Evolutionary conservation across 2,113 vertebrate genomes (phyloP), one percentile per base, ranked within the genome.

Genomic region (Brachyhypopomus gauderio): DNA sequence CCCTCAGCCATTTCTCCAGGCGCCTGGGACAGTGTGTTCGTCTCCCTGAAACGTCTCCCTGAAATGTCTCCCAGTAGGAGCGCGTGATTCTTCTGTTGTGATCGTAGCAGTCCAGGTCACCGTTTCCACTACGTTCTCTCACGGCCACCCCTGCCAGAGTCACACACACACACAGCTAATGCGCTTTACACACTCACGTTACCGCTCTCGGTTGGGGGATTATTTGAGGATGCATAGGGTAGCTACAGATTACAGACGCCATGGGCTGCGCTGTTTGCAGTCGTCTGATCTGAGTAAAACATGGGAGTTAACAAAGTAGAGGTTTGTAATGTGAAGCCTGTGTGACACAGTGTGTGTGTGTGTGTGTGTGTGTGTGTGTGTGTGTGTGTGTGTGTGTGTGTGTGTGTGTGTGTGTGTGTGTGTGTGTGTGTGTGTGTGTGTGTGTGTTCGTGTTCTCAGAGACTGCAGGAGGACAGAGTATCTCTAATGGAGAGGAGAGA

Each of bases 401-500:
- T 69, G 2, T 60, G 36, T 23, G n/a, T n/a, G n/a, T n/a, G n/a
- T n/a, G n/a, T n/a, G n/a, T n/a, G 7, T 48, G 45, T 48, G 6
- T 48, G 45, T 48, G 6, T 48, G 38, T 52, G 45, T 52, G 9
- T 52, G 45, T 52, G 9, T 52, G 41, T 45, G 45, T 72, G 19
- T 17, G 14, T 36, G 5, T 82, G 79, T 64, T 23, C 62, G 2
- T 60, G 36, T 23, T 64, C 64, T 27, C 89, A 99, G 98, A 96
- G 90, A 86, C 93, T 99, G n/a, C 94, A 96, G 87, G 90, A 94
- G 76, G 95, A 96, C 62, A 94, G 90, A 69, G 88, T 91, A 16
- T 90, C 91, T 1, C 91, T 99, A 84, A 92, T 87, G 83, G 93
- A 91, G 75, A 88, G 63, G 19, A 93, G 83, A 73, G 85, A 89